Conservation (phyloP, 2,113 vertebrate species). For the Pangasianodon hypophthalmus region DNA sequence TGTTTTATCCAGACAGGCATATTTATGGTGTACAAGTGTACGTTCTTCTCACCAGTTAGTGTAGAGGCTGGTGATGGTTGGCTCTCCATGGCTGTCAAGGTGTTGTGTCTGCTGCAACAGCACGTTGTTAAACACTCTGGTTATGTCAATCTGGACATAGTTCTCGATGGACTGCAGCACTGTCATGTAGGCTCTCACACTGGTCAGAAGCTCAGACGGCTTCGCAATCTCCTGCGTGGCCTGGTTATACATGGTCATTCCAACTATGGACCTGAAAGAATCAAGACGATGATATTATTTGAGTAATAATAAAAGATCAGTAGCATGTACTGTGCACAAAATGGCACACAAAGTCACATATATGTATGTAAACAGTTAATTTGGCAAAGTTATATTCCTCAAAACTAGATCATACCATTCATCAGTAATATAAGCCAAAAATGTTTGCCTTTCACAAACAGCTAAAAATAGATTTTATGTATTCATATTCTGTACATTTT, state of each 20-base stretch:
- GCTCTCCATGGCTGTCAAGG: constrained; percentile 97
- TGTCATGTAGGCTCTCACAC: constrained; percentile 97
- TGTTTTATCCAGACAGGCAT: background rate
- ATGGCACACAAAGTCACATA: background rate
- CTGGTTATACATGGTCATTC: constrained; percentile 99
- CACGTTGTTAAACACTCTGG: constrained; percentile 97
- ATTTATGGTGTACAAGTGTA: background rate
- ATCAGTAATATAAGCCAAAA: background rate
- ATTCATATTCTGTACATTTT: background rate
- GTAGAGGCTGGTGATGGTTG: constrained; percentile 98
- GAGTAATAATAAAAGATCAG: background rate
- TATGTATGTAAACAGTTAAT: background rate
- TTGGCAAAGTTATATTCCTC: background rate
- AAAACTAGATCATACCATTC: background rate
- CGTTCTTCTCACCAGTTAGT: constrained; percentile 88
- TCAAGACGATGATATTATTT: background rate
- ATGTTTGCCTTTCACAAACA: background rate
- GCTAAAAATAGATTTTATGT: background rate
- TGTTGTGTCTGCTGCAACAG: constrained; percentile 99
- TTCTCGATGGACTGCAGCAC: constrained; percentile 99
- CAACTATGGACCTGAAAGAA: constrained; percentile 89
- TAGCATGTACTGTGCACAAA: background rate
- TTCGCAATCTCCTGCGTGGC: constrained; percentile 99
- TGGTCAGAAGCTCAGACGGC: constrained; percentile 95
- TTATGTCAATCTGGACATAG: constrained; percentile 98